These are phyloP conservation scores for Apamea monoglypha DNA, from an alignment of 2,888 invertebrate genomes.

Conservation along the genomic window DNA sequence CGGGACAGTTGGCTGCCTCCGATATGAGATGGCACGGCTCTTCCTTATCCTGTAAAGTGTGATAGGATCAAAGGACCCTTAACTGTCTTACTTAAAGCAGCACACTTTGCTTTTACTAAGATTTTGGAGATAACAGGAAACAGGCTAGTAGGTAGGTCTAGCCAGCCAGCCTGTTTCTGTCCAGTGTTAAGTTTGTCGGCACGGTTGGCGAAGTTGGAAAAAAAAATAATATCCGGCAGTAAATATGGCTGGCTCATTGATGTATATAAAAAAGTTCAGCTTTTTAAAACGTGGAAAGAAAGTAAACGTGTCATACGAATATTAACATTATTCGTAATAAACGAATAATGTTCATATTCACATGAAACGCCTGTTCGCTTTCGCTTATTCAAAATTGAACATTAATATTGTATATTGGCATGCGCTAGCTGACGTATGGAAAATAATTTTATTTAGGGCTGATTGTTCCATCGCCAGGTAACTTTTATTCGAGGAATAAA, in stretches of 20 bases:
- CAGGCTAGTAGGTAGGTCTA: neutral
- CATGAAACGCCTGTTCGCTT: neutral
- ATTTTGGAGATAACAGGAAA: constrained; percentile 25
- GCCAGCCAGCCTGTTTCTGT: too few species aligned
- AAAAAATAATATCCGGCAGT: too few species aligned
- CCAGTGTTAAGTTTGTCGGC: too few species aligned
- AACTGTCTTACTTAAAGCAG: constrained; percentile 30
- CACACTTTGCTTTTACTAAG: constrained; percentile 33
- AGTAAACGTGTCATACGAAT: neutral
- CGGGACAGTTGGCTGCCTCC: constrained; percentile 34
- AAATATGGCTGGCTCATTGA: neutral
- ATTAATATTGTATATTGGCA: neutral
- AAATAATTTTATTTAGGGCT: too few species aligned
- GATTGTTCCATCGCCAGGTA: too few species aligned
- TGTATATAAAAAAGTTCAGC: neutral
- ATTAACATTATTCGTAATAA: neutral
- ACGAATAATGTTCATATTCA: neutral
- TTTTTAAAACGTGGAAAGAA: neutral
- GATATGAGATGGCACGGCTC: constrained; percentile 6
- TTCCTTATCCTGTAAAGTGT: constrained; percentile 33
- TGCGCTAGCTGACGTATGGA: too few species aligned
- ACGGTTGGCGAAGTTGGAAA: too few species aligned
- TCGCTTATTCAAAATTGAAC: neutral
- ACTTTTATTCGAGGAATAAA: too few species aligned
- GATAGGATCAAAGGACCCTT: constrained; percentile 47